Evolutionary conservation across 2,888 invertebrate genomes (phyloP).

Genomic region (Cephus nigrinus): DNA sequence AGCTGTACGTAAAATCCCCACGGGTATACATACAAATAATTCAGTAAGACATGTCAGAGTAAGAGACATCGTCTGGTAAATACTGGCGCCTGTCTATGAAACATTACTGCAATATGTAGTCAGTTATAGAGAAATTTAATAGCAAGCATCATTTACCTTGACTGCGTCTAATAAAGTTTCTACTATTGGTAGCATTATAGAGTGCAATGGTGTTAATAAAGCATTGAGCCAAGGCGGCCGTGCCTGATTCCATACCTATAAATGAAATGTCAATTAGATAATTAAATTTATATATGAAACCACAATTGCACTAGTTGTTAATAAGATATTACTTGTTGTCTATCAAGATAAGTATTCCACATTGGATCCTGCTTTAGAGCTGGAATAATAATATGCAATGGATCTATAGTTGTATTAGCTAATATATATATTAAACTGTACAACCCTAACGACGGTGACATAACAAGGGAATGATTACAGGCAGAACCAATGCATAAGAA

Average conservation of each 20-base stretch:
- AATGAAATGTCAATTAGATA: conserved; percentile 17
- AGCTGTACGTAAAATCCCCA: conserved; percentile 69
- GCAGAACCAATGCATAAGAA: conserved; percentile 80
- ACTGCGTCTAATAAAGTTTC: conserved; percentile 78
- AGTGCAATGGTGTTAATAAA: conserved; percentile 74
- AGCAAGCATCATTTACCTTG: conserved; percentile 42
- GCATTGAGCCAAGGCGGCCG: conserved; percentile 83
- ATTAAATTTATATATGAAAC: background rate
- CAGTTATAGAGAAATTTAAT: background rate
- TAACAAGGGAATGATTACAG: conserved; percentile 64
- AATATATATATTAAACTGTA: conserved; percentile 75
- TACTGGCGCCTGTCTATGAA: conserved; percentile 76
- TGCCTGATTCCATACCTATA: conserved; percentile 84
- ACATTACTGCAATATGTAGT: background rate
- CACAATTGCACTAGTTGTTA: conserved; percentile 3
- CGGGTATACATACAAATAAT: conserved; percentile 76
- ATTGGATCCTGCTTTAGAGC: conserved; percentile 72
- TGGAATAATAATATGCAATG: conserved; percentile 70
- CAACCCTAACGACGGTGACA: conserved; percentile 70
- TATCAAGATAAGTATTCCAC: conserved; percentile 82
- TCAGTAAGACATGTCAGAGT: conserved; percentile 78
- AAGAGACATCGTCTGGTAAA: conserved; percentile 84
- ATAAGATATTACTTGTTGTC: conserved; percentile 72
- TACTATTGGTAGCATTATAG: conserved; percentile 74
- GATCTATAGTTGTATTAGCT: conserved; percentile 73